Base-by-base conservation (phyloP, 23 tunicate species). In the Clavelina lepadiformis region DNA sequence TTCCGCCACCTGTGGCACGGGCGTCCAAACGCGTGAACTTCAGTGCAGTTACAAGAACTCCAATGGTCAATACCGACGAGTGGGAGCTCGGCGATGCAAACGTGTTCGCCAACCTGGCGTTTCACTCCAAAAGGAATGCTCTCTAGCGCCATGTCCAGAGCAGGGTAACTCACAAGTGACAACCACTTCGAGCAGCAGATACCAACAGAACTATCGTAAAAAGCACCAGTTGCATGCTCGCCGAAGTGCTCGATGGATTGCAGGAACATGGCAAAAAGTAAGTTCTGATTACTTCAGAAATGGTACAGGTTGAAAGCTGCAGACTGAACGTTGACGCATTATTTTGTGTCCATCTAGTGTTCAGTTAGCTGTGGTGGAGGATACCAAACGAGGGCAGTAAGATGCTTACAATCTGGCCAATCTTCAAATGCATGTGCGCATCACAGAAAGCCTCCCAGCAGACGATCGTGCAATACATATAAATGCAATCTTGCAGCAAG, bases 291-390 rank as follows among this genome's bases (percentile, higher is more conserved):
- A n/a, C n/a, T n/a, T n/a, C n/a, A n/a, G n/a, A n/a, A n/a, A n/a
- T n/a, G n/a, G n/a, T n/a, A n/a, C n/a, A n/a, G n/a, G n/a, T n/a
- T n/a, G n/a, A n/a, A n/a, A n/a, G n/a, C n/a, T n/a, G n/a, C n/a
- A n/a, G n/a, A n/a, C n/a, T n/a, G n/a, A n/a, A n/a, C n/a, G n/a
- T n/a, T n/a, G n/a, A n/a, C n/a, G n/a, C n/a, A n/a, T n/a, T n/a
- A 5, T 66, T 53, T 30, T 54, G 3, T 30, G 52, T 69, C n/a
- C n/a, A n/a, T n/a, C 23, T 63, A 89, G 97, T 89, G 97, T 37
- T 73, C 91, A 4, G 75, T 51, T 24, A 81, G 73, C 19, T 89
- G 97, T 38, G 97, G 89, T 0, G 83, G 89, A 4, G 97, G 97
- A 0, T 25, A 26, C 19, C 97, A 89, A 41, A 59, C 65, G 41